A percentile compares a stretch with the other conserved stretches of the same genome.
These are phyloP conservation scores for Pseudorasbora parva DNA, from an alignment of 2,113 vertebrate genomes.

Conservation along the genomic window DNA sequence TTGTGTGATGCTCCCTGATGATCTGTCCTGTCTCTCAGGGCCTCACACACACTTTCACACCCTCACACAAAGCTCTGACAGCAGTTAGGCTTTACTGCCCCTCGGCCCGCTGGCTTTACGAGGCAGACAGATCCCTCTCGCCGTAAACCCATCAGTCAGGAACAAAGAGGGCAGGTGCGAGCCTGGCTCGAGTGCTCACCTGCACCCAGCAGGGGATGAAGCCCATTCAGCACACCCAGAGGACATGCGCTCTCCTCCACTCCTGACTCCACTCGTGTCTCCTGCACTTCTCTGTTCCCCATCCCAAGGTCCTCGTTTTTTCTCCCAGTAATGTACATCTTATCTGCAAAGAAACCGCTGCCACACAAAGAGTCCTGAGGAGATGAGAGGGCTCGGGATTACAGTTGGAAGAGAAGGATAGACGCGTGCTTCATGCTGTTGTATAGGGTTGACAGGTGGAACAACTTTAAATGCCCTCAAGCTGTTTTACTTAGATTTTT, in stretches of 20 bases:
- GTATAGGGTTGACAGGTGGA: conserved; percentile 20
- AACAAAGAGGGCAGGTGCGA: conserved; percentile 79
- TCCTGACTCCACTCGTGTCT: conserved; percentile 26
- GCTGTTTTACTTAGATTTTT: neutral
- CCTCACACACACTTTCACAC: conserved; percentile 40
- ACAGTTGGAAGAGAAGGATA: neutral
- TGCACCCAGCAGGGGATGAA: conserved; percentile 74
- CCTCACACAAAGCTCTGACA: conserved; percentile 72
- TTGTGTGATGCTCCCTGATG: conserved; percentile 45
- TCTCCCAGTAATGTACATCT: conserved; percentile 18
- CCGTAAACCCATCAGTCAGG: conserved; percentile 77
- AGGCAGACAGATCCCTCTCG: conserved; percentile 75
- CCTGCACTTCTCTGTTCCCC: conserved; percentile 38
- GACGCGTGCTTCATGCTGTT: neutral
- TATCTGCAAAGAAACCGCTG: neutral
- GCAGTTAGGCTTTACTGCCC: conserved; percentile 73
- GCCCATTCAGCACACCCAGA: conserved; percentile 72
- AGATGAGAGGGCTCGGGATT: conserved; percentile 8
- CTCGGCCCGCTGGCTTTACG: conserved; percentile 73
- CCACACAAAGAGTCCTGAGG: neutral
- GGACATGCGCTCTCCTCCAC: conserved; percentile 63
- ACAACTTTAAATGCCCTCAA: neutral
- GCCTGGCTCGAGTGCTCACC: conserved; percentile 77
- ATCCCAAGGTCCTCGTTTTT: conserved; percentile 18
- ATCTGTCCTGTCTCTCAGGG: conserved; percentile 23